Base-by-base conservation (phyloP, 2,797 vertebrate genomes). In the Serranus cabrilla region DNA sequence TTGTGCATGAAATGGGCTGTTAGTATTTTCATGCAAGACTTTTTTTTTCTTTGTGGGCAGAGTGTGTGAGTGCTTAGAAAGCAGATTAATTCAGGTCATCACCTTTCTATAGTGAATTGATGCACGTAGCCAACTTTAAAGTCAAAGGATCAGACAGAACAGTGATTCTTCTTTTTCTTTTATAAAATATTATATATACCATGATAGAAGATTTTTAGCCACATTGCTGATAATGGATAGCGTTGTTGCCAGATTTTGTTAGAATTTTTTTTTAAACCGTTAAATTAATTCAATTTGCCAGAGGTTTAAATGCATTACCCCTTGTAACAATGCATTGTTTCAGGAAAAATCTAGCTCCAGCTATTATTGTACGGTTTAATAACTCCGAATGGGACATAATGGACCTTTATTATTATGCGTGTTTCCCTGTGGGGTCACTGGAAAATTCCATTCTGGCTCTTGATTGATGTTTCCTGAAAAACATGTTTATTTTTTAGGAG, bases 401-500 rank as follows among this genome's bases (percentile, higher is more conserved):
- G 31, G n/a, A 5, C 43, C n/a, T 21, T 18, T 81, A 73, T 76
- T 76, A 23, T 71, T 59, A 18, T 27, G 17, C 20, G n/a, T 78
- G 56, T 83, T 87, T 76, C 79, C 59, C 52, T 67, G 39, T 56
- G 39, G 61, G 51, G 61, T 82, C 73, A 21, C 23, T 85, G 88
- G 93, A 91, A 93, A 87, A 87, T 91, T 90, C 87, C 86, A 54
- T 21, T 46, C 54, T 42, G 52, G 27, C 49, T 77, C 71, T 64
- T 52, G 1, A 59, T 79, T 55, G 69, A 84, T 77, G 64, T 82
- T 86, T 90, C 87, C 90, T 90, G 86, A 90, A 92, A 92, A 94
- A 91, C 90, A 92, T 89, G 89, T 92, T 93, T 90, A 68, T 92
- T 90, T 90, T 88, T 73, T 81, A 16, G 43, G 42, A 25, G 65